A percentile compares a stretch with the other conserved stretches of the same genome.
Evolutionary conservation across 2,113 vertebrate genomes (phyloP).

Genomic region (Scortum barcoo): DNA sequence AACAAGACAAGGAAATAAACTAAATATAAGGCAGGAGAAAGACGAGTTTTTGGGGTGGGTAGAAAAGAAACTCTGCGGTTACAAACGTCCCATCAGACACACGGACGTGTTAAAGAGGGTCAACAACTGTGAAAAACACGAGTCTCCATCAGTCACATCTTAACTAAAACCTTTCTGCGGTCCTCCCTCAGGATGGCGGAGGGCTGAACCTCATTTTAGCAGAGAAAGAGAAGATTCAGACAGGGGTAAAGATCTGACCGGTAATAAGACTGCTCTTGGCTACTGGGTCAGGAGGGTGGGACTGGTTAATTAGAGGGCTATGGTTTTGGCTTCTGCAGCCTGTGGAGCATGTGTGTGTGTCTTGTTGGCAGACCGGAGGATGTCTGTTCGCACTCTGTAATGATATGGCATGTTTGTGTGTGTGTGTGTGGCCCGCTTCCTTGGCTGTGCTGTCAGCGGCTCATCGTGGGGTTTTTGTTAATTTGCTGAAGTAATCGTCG

Average conservation of each 20-base stretch:
- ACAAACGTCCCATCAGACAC: background rate
- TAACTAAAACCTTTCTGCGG: background rate
- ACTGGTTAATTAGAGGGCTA: conserved; percentile 74
- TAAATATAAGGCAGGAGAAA: background rate
- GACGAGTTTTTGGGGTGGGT: background rate
- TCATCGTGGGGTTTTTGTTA: conserved; percentile 73
- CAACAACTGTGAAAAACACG: conserved; percentile 14
- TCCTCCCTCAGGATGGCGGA: conserved; percentile 6
- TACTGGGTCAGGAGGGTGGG: conserved; percentile 64
- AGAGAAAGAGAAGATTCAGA: conserved; percentile 8
- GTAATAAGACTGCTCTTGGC: conserved; percentile 65
- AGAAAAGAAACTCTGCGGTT: background rate
- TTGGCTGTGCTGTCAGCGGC: conserved; percentile 44
- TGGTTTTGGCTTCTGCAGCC: conserved; percentile 54
- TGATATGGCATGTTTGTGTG: conserved; percentile 20
- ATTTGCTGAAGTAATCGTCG: conserved; percentile 74
- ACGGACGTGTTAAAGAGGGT: conserved; percentile 17
- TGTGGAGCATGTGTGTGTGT: conserved; percentile 40
- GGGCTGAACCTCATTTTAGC: conserved; percentile 53
- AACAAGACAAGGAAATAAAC: background rate
- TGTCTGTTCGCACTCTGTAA: conserved; percentile 53
- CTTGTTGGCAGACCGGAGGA: conserved; percentile 49
- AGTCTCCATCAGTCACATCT: conserved; percentile 17
- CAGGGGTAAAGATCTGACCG: conserved; percentile 37
- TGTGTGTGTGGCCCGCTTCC: conserved; percentile 38